Base-by-base conservation (phyloP, 2,113 vertebrate genomes). In the Recurvirostra avosetta region DNA sequence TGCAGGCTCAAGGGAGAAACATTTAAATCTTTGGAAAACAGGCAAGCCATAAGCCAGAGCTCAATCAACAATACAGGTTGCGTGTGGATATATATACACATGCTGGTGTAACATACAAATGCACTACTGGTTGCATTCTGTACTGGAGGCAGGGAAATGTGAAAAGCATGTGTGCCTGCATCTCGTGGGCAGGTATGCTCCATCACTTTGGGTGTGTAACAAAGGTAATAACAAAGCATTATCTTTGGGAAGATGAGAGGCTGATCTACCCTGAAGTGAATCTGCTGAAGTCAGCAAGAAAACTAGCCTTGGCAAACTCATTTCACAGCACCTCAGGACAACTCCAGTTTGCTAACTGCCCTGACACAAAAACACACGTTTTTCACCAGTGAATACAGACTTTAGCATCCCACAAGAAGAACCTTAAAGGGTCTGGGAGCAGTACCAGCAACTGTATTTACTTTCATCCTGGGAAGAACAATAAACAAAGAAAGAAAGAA, bases 111-210 rank as follows among this genome's bases (percentile, higher is more conserved):
- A 70, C 5, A 6, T 16, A n/a, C 6, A 26, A 78, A 27, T 6
- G 3, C 9, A 8, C 25, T 68, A 6, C 49, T n/a, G 43, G 21
- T 36, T 47, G 16, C 18, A 30, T 43, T 66, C 53, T 56, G 16
- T 10, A 4, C 19, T 29, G 5, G 17, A 41, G 50, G 30, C 55
- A 56, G 29, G 2, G 45, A 56, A 26, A 34, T 26, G 14, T 8
- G 55, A 86, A 62, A 36, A 32, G 15, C 8, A 38, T 0, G 0
- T 2, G 6, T 41, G 15, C 21, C 32, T 61, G 43, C 40, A 41
- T 50, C 18, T 18, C 41, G 26, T 13, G 19, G 22, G 22, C 25
- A 75, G 32, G 11, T 47, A 23, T 41, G 22, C 63, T 77, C 55
- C 22, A 38, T 16, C 34, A 16, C 34, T 56, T 15, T 32, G 15